Evolutionary conservation across 2,113 vertebrate genomes (phyloP), one percentile per base, ranked within the genome.

Genomic region (Anolis sagrei): DNA sequence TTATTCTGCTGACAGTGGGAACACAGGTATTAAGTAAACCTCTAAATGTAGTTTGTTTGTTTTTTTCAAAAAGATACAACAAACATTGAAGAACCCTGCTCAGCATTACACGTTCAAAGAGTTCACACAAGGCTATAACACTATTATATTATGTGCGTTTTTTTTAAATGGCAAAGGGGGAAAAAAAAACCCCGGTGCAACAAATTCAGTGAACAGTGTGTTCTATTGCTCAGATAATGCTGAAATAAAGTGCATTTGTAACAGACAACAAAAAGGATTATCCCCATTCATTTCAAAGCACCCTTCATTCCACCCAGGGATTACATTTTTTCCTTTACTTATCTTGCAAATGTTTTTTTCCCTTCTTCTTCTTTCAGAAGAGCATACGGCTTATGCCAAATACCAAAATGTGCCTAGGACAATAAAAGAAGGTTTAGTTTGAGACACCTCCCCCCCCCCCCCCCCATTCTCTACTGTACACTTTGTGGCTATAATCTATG

Each of bases 261-360:
- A 95, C 89, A 92, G 93, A 95, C 95, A 96, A 96, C 94, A 95
- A 96, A 84, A 96, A 94, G 96, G 96, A 96, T 96, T 96, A 97
- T 96, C 94, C 95, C 95, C 96, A 89, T 95, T 96, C 96, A 94
- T 96, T 96, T 96, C 95, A 96, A 96, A 96, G 95, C 92, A 93
- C 91, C 92, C 94, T 96, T 96, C 96, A 94, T 95, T 94, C 95
- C 92, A 95, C 95, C 94, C 92, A 68, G 94, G 96, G 95, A 97
- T 96, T 96, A 97, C 96, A 96, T 96, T 96, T 96, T 93, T 95
- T 95, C 29, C 94, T 97, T 96, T 93, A 95, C 96, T 96, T 96
- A 97, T 96, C 95, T 96, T 95, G 95, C 95, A 95, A 95, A 95
- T 96, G 93, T 93, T 92, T 93, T 95, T 61, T 34, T 4, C 13